Evolutionary conservation across 2,797 vertebrate genomes (phyloP), one percentile per base, ranked within the genome.

Genomic region (Gymnocypris eckloni): DNA sequence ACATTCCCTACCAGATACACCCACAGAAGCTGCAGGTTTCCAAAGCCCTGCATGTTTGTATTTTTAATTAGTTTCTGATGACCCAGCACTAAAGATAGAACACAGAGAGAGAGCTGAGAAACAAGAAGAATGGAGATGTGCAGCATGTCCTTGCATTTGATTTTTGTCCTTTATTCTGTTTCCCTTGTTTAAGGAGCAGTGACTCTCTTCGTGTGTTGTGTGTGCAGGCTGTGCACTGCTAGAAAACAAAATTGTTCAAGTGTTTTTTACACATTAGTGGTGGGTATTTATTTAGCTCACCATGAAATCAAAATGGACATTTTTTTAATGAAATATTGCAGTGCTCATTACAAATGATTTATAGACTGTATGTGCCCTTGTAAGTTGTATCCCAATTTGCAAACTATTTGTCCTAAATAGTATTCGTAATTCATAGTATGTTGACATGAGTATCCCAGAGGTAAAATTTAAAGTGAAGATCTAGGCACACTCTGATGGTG

Each of bases 181-280:
- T 56, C 20, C 13, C 41, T 82, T 83, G 64, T 16, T 67, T 41
- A 84, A 48, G 56, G 50, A 72, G 81, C 41, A 69, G 78, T 82
- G 84, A 72, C 89, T 90, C 84, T 56, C 43, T 67, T 82, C 82
- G 72, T 43, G 22, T 89, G 71, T 75, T 11, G 61, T 33, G 13
- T 16, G 13, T 22, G 10, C 20, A 56, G 59, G 59, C 5, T 56
- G 50, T 77, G 28, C 1, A 4, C 3, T 56, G 20, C 5, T 28
- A 75, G 18, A 76, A 76, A 73, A 52, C 15, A 20, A 54, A 54
- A 33, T 37, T 20, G 72, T 72, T 45, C 12, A 43, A 48, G 13
- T 16, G 48, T 15, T 52, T 39, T 56, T 39, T 52, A 56, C 11
- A 56, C 45, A 33, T 33, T 28, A 20, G 28, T 39, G 75, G 20